Conservation (phyloP, 2,113 vertebrate genomes). For the Esox niger region DNA sequence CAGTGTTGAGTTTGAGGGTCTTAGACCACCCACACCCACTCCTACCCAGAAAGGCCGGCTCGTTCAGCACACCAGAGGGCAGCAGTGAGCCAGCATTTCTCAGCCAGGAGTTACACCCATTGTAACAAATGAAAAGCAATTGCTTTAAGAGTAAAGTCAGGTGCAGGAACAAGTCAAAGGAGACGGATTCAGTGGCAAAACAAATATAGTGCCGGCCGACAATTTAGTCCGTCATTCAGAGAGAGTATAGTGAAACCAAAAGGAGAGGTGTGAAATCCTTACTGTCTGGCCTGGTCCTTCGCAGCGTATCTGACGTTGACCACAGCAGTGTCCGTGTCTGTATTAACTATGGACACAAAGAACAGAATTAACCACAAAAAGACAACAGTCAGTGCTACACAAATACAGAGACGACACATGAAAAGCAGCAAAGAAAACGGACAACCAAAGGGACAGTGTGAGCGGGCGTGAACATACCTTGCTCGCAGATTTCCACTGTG, state of each 20-base stretch:
- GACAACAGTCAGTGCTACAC: no score
- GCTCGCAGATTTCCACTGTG: constrained; percentile 88
- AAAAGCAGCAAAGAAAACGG: no score
- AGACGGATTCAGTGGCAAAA: constrained; percentile 7
- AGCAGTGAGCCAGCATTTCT: constrained; percentile 46
- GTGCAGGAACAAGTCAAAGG: constrained; percentile 12
- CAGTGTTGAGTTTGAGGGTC: no score
- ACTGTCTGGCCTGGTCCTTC: constrained; percentile 97
- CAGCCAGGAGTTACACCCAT: constrained; percentile 18
- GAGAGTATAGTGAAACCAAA: constrained; percentile 7
- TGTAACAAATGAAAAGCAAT: constrained; percentile 42
- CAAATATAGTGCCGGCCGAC: not conserved
- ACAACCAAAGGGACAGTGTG: no score
- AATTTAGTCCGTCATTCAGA: constrained; percentile 8
- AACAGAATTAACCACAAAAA: not conserved
- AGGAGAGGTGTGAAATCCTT: constrained; percentile 63
- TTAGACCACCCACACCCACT: not conserved
- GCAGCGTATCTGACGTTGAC: constrained; percentile 95
- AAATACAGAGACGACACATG: no score
- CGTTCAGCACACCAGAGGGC: constrained; percentile 61
- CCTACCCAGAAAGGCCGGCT: not conserved
- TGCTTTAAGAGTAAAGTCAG: constrained; percentile 26
- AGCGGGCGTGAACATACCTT: constrained; percentile 68
- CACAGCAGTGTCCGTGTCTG: constrained; percentile 96
- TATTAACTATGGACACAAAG: constrained; percentile 82